Evolutionary conservation across 2,888 invertebrate genomes (phyloP).

Genomic region (Tinea semifulvella): DNA sequence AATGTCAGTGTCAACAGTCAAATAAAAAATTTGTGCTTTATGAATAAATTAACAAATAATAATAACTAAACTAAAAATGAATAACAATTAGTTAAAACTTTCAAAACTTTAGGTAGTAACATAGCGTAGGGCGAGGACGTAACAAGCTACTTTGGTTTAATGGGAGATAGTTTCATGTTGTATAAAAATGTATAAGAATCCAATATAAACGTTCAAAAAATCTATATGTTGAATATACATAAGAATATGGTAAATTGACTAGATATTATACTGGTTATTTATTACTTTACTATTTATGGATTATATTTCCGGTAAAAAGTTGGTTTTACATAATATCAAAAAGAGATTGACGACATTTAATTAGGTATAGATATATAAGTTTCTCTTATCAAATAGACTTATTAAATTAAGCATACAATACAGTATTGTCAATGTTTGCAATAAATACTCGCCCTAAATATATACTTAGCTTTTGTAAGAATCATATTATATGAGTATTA

Average conservation of each 20-base stretch:
- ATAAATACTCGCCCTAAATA: conserved; percentile 55
- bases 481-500: conserved; percentile 7
- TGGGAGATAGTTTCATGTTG: conserved; percentile 2
- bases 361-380: too few relatives aligned
- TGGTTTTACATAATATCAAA: not conserved
- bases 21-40: conserved; percentile 63
- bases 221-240: not conserved
- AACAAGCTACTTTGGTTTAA: conserved; percentile 10
- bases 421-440: conserved; percentile 59
- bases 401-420: conserved; percentile 12
- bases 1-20: conserved; percentile 60
- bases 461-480: conserved; percentile 24
- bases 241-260: conserved; percentile 2
- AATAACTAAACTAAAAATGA: conserved; percentile 29
- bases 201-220: not conserved
- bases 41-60: conserved; percentile 62
- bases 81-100: conserved; percentile 51
- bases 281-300: not conserved
- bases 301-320: conserved; percentile 5
- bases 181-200: not conserved
- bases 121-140: conserved; percentile 55
- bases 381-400: conserved; percentile 6
- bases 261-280: conserved; percentile 5
- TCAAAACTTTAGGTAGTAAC: conserved; percentile 32
- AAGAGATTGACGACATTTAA: not conserved